Evolutionary conservation across 2,113 vertebrate species (phyloP).

Genomic region (Salvelinus namaycush): DNA sequence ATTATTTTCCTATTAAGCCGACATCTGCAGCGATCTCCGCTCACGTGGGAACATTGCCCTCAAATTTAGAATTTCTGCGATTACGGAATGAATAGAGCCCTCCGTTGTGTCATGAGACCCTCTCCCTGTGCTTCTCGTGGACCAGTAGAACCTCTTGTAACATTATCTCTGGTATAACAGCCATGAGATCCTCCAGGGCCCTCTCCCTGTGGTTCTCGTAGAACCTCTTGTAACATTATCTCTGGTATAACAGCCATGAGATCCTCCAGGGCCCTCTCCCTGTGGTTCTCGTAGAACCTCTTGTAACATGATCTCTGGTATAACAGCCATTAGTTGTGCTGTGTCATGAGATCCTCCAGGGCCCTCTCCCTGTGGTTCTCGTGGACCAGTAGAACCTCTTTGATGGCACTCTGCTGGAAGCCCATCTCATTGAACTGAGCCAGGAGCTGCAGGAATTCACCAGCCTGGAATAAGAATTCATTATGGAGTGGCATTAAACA

Average conservation of each 20-base stretch:
- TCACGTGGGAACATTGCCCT: too few relatives aligned
- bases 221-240: slow-evolving; percentile 78
- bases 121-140: slow-evolving; percentile 85
- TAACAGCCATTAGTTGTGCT: slow-evolving; percentile 35
- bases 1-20: too few relatives aligned
- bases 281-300: slow-evolving; percentile 89
- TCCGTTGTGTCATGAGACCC: slow-evolving; percentile 83
- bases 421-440: slow-evolving; percentile 96
- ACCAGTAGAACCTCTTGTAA: slow-evolving; percentile 87
- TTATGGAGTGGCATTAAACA: background rate
- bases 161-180: background rate
- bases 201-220: slow-evolving; percentile 85
- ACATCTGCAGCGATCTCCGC: too few relatives aligned
- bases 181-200: slow-evolving; percentile 90
- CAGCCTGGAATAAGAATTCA: slow-evolving; percentile 75
- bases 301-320: slow-evolving; percentile 39
- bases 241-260: slow-evolving; percentile 67
- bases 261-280: slow-evolving; percentile 89
- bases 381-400: slow-evolving; percentile 91
- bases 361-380: slow-evolving; percentile 87
- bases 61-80: too few relatives aligned
- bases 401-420: slow-evolving; percentile 90
- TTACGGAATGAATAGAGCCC: too few relatives aligned
- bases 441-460: slow-evolving; percentile 87
- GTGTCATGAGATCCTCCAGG: slow-evolving; percentile 90